Conservation (phyloP, 2,888 invertebrate species). For the Barypeithes pellucidus region DNA sequence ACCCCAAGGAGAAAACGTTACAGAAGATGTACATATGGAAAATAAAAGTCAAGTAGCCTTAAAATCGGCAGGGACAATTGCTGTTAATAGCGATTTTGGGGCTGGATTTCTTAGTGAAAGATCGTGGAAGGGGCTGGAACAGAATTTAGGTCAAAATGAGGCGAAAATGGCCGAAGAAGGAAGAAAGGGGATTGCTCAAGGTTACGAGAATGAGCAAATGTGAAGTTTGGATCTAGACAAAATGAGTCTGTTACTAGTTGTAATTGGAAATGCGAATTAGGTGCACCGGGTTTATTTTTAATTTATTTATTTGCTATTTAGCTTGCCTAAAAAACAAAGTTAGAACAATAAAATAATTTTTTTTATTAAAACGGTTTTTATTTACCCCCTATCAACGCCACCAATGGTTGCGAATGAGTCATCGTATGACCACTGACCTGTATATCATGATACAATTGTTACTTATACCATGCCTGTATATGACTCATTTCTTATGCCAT, state of each 20-base stretch:
- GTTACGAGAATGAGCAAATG: conserved; percentile 76
- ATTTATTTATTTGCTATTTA: too few relatives aligned
- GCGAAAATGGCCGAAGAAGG: conserved; percentile 81
- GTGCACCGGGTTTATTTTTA: not conserved
- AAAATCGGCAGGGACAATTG: conserved; percentile 70
- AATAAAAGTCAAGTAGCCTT: conserved; percentile 62
- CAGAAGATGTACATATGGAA: not conserved
- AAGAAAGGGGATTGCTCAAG: conserved; percentile 82
- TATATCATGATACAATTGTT: too few relatives aligned
- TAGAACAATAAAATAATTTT: not conserved
- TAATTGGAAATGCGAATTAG: not conserved
- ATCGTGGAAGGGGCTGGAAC: conserved; percentile 91
- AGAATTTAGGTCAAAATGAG: conserved; percentile 82
- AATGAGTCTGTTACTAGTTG: not conserved
- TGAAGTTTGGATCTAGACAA: conserved; percentile 6
- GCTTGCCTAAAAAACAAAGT: too few relatives aligned
- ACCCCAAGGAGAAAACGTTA: conserved; percentile 19
- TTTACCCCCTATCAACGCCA: not conserved
- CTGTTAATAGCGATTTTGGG: conserved; percentile 74
- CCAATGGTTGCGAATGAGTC: conserved; percentile 1
- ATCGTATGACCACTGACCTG: not conserved
- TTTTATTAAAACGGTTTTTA: not conserved
- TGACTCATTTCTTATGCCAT: conserved; percentile 7
- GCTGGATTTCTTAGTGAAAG: conserved; percentile 79
- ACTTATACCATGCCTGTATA: too few relatives aligned